phyloP scores from a whole-genome alignment of 1,140 invertebrate genomes.

The Drosophila subpulchrella region DNA sequence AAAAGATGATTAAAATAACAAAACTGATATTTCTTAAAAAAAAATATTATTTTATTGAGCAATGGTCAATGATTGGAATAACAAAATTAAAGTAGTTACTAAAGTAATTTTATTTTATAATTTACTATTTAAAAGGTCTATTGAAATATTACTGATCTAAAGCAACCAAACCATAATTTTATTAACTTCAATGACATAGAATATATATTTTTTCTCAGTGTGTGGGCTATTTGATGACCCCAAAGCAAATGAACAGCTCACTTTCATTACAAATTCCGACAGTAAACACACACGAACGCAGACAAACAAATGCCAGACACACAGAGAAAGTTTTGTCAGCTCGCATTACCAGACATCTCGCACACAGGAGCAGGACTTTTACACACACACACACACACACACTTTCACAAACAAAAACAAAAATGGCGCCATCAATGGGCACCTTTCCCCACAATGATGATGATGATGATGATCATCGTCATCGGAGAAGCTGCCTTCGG shows the following conservation, averaged over 20 bases:
- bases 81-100: too few species aligned
- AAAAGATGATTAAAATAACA: too few species aligned
- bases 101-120: too few species aligned
- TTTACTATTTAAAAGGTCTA: too few species aligned
- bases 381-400: conserved; percentile 30
- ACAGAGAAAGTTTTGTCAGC: conserved; percentile 72
- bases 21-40: too few species aligned
- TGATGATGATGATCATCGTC: conserved; percentile 12
- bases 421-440: conserved; percentile 77
- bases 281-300: conserved; percentile 67
- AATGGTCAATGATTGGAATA: too few species aligned
- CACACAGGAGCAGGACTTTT: conserved; percentile 23
- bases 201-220: conserved; percentile 7
- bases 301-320: conserved; percentile 42
- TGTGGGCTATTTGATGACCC: conserved; percentile 72
- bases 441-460: conserved; percentile 37
- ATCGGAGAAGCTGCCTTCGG: conserved; percentile 7
- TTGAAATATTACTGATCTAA: too few species aligned
- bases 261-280: conserved; percentile 82
- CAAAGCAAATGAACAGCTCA: conserved; percentile 81
- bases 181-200: too few species aligned
- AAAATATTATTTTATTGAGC: too few species aligned
- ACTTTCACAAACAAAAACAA: conserved; percentile 68
- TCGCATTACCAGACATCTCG: conserved; percentile 65
- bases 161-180: too few species aligned